Evolutionary conservation across 2,797 vertebrate genomes (phyloP).

Genomic region (Chrosomus eos): DNA sequence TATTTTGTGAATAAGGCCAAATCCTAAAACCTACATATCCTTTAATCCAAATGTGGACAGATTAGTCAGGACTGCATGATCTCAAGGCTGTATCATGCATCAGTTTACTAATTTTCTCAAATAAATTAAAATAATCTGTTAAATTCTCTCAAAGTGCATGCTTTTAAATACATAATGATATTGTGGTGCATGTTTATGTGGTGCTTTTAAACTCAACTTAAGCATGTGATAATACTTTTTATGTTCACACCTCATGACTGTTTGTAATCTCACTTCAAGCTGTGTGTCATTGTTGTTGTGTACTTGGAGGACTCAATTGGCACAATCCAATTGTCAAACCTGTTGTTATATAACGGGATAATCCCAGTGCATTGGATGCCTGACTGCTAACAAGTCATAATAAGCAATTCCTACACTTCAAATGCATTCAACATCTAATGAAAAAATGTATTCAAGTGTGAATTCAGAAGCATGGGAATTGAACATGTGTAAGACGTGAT

Average conservation of each 20-base stretch:
- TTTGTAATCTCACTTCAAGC: constrained; percentile 7
- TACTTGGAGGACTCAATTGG: constrained; percentile 11
- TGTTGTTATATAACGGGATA: constrained; percentile 63
- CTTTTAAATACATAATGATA: neutral
- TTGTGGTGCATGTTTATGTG: neutral
- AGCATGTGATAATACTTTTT: neutral
- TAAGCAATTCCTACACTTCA: constrained; percentile 18
- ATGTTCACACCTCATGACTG: constrained; percentile 14
- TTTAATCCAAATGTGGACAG: neutral
- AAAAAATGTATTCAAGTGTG: neutral
- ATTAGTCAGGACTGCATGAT: neutral
- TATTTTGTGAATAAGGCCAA: too few species aligned
- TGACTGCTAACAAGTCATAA: constrained; percentile 16
- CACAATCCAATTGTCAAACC: constrained; percentile 42
- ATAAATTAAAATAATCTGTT: neutral
- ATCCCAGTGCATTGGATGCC: constrained; percentile 50
- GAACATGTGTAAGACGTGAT: neutral
- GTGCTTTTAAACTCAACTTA: neutral
- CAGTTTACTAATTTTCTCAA: neutral
- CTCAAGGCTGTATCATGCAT: neutral
- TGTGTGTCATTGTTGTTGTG: constrained; percentile 19
- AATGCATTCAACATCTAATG: neutral
- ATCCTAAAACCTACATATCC: neutral
- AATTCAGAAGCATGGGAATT: neutral
- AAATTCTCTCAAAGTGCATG: neutral